A percentile compares a stretch with the other conserved stretches of the same genome.
phyloP scores from a whole-genome alignment of 1,140 invertebrate species.

The Drosophila yakuba region DNA sequence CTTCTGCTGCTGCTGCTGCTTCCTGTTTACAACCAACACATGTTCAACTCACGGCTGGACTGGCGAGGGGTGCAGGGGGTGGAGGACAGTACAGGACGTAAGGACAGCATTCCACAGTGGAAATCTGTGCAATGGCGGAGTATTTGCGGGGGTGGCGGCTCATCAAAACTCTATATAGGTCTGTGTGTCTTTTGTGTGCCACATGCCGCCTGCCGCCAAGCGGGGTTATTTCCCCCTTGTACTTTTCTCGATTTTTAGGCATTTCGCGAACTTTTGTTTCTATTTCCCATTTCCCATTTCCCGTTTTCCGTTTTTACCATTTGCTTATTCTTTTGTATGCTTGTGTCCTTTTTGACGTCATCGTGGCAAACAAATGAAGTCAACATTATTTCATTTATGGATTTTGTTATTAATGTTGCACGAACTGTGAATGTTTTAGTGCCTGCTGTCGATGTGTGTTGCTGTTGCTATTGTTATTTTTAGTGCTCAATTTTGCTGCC shows the following conservation, averaged over 20 bases:
- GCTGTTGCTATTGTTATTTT: constrained; percentile 60
- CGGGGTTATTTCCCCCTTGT: constrained; percentile 17
- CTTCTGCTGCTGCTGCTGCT: constrained; percentile 34
- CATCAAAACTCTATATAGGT: constrained; percentile 35
- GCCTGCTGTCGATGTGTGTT: constrained; percentile 13
- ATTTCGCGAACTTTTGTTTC: constrained; percentile 51
- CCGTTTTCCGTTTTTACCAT: constrained; percentile 7
- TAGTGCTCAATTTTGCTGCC: constrained; percentile 62
- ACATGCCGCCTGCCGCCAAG: not conserved
- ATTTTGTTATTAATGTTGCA: constrained; percentile 80
- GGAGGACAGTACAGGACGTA: constrained; percentile 1
- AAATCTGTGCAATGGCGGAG: constrained; percentile 29
- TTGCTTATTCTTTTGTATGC: constrained; percentile 4
- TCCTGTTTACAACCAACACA: constrained; percentile 83
- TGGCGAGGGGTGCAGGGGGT: not conserved
- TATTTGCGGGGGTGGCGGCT: too few relatives aligned
- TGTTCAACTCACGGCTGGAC: constrained; percentile 43
- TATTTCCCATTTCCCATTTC: constrained; percentile 44
- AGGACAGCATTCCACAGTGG: constrained; percentile 51
- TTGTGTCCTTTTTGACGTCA: constrained; percentile 65
- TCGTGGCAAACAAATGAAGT: constrained; percentile 73
- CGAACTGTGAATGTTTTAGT: constrained; percentile 40
- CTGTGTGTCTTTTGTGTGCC: constrained; percentile 53
- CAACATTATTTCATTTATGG: constrained; percentile 82
- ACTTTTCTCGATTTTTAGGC: constrained; percentile 28